Base-by-base conservation (phyloP, 2,113 vertebrate species). In the Australoheros scitulus region DNA sequence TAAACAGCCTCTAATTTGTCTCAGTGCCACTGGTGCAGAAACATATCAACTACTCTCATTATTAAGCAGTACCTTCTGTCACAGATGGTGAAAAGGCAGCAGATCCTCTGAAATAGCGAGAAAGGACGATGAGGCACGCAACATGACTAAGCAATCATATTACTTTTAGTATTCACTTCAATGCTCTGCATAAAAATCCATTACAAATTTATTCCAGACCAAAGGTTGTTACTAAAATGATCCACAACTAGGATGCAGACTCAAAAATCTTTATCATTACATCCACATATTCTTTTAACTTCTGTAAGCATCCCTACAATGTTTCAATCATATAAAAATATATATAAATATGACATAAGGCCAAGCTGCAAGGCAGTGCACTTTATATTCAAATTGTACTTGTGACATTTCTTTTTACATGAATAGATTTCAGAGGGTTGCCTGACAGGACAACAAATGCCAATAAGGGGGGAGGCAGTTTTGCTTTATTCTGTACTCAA, bases 21-120 rank as follows among this genome's bases (percentile, higher is more conserved):
- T 90, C 74, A 32, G 74, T 59, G 77, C 77, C 81, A 52, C 61
- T 52, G 88, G 77, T 68, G 87, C 82, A 82, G 78, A 81, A 84
- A 87, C 63, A 59, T 50, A 87, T 81, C 80, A 87, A 57, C 85
- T 55, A 20, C 43, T 79, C 70, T 79, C 80, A 90, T 92, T 82
- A 89, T 63, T 77, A 83, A 79, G 77, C 64, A 22, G 26, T 15
- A 24, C 4, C 9, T 74, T 81, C 43, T 82, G 43, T 75, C 63
- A 80, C 63, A 87, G 26, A n/a, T 24, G 52, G 58, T 63, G 75
- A 59, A 75, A 77, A 83, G 17, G 50, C 79, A 9, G 38, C 57
- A 26, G 34, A 52, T 11, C 7, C 32, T 70, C 24, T 76, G 38
- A 84, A 79, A 61, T 5, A 79, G 20, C 22, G 50, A 63, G 34